Evolutionary conservation across 2,888 invertebrate genomes (phyloP).

Genomic region (Drosophila rubida): DNA sequence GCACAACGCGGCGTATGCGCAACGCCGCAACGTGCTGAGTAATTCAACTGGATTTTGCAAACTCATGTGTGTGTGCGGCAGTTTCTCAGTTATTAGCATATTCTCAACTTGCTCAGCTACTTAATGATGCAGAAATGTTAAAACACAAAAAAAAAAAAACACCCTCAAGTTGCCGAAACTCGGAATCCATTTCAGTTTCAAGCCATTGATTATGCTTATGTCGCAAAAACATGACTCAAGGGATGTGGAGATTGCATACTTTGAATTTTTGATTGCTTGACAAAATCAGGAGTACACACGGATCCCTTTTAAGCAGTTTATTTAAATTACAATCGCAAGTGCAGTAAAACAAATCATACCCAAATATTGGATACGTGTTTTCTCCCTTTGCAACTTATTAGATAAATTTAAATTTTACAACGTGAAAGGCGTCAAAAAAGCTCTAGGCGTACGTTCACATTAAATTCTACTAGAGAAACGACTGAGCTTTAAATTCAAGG

Average conservation of each 20-base stretch:
- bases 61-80: constrained; percentile 19
- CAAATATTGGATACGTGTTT: constrained; percentile 5
- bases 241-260: constrained; percentile 35
- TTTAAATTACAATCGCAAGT: constrained; percentile 60
- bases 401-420: not conserved
- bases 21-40: constrained; percentile 20
- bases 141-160: constrained; percentile 11
- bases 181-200: constrained; percentile 41
- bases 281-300: constrained; percentile 50
- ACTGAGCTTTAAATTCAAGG: constrained; percentile 35
- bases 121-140: constrained; percentile 59
- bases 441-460: constrained; percentile 1
- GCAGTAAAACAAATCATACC: constrained; percentile 42
- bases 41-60: constrained; percentile 8
- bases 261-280: constrained; percentile 42
- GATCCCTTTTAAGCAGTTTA: constrained; percentile 45
- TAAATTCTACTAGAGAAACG: constrained; percentile 40
- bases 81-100: constrained; percentile 53
- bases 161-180: constrained; percentile 24
- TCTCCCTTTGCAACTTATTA: not conserved
- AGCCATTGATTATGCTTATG: constrained; percentile 55
- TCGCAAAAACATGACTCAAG: constrained; percentile 21
- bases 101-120: constrained; percentile 56
- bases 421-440: not conserved
- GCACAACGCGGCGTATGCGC: constrained; percentile 28